phyloP scores from a whole-genome alignment of 2,888 invertebrate species.

The Macrosoma leucophasiata region DNA sequence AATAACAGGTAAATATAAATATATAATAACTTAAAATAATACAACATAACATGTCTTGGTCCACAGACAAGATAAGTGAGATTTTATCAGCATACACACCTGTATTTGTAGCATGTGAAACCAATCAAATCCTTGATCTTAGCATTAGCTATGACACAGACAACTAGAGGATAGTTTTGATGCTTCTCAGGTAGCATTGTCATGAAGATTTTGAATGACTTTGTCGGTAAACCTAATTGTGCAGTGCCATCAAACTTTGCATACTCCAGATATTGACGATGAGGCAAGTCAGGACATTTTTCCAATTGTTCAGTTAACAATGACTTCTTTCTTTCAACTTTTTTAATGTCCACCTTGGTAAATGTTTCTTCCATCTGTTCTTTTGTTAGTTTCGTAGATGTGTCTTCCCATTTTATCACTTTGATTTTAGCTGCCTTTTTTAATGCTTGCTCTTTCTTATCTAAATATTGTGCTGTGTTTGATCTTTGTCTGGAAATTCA shows the following conservation, averaged over 20 bases:
- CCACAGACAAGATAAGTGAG: too few relatives aligned
- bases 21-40: too few relatives aligned
- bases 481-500: constrained; percentile 84
- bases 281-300: constrained; percentile 84
- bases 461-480: constrained; percentile 91
- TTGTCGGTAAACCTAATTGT: constrained; percentile 85
- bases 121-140: constrained; percentile 95
- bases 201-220: constrained; percentile 92
- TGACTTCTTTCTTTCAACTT: constrained; percentile 68
- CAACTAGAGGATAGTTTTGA: constrained; percentile 88
- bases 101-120: constrained; percentile 91
- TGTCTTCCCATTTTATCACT: constrained; percentile 82
- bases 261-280: constrained; percentile 92
- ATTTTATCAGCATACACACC: constrained; percentile 45
- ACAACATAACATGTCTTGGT: too few relatives aligned
- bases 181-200: constrained; percentile 89
- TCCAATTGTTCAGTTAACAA: constrained; percentile 84
- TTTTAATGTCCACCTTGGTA: constrained; percentile 54
- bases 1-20: background rate
- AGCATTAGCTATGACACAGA: constrained; percentile 87
- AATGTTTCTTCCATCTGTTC: constrained; percentile 78
- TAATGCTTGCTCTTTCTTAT: constrained; percentile 91
- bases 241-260: constrained; percentile 94
- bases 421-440: constrained; percentile 86
- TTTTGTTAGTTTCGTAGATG: constrained; percentile 59